Percentiles rank a stretch among this genome's conserved stretches.
These are phyloP conservation scores for Caenorhabditis zanzibari DNA, from an alignment of 2,888 invertebrate species.

Conservation along the genomic window DNA sequence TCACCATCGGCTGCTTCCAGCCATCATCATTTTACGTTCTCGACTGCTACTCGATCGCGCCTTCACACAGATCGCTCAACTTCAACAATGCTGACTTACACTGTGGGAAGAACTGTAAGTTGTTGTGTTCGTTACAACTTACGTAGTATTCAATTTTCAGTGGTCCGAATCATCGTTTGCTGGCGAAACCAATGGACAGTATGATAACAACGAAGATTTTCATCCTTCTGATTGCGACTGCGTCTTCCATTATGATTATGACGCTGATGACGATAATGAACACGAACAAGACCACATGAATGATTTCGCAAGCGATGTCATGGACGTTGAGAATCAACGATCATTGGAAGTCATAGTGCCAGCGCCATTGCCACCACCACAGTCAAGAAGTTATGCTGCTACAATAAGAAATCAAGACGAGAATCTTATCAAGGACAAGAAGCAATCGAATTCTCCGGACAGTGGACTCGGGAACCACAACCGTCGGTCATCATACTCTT, in stretches of 20 bases:
- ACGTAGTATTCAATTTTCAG: slow-evolving; percentile 16
- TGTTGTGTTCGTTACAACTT: neutral
- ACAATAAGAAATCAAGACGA: slow-evolving; percentile 40
- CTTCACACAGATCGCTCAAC: slow-evolving; percentile 38
- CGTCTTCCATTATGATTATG: slow-evolving; percentile 35
- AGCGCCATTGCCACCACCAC: slow-evolving; percentile 61
- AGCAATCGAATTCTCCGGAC: slow-evolving; percentile 16
- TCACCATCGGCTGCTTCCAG: neutral
- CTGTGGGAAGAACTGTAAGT: slow-evolving; percentile 31
- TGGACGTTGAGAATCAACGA: neutral
- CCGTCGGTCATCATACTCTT: slow-evolving; percentile 18
- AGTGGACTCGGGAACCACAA: slow-evolving; percentile 10
- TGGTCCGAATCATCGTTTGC: slow-evolving; percentile 29
- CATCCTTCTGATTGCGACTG: slow-evolving; percentile 26
- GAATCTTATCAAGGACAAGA: neutral
- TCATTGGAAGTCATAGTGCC: slow-evolving; percentile 22
- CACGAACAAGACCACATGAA: slow-evolving; percentile 8
- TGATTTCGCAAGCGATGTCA: neutral
- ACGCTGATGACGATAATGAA: slow-evolving; percentile 19
- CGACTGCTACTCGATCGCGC: slow-evolving; percentile 43
- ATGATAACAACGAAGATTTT: slow-evolving; percentile 10
- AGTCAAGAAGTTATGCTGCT: slow-evolving; percentile 56
- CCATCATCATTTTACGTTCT: slow-evolving; percentile 12
- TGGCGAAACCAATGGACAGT: slow-evolving; percentile 27
- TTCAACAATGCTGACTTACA: slow-evolving; percentile 21